These are phyloP conservation scores for Pantherophis guttatus DNA, from an alignment of 2,113 vertebrate species.

Conservation along the genomic window DNA sequence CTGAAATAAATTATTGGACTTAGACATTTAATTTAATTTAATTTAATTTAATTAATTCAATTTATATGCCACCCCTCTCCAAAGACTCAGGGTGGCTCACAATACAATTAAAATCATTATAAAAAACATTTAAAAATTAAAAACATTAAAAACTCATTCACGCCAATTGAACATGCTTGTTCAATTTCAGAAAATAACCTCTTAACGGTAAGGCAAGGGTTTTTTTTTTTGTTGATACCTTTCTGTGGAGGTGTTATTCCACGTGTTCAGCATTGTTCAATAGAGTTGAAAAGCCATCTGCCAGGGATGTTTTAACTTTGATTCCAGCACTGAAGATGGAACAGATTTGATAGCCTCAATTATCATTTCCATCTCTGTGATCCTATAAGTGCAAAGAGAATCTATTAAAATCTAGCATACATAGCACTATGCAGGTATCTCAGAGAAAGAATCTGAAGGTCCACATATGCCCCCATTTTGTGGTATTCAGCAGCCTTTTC, in stretches of 20 bases:
- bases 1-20: no score
- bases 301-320: neutral
- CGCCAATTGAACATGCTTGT: neutral
- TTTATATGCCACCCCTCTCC: no score
- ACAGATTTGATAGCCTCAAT: neutral
- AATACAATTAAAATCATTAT: no score
- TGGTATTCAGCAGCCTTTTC: neutral
- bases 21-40: no score
- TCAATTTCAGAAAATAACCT: neutral
- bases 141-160: no score
- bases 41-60: no score
- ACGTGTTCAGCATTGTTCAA: neutral
- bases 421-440: neutral
- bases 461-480: neutral
- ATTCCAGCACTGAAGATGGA: neutral
- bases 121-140: no score
- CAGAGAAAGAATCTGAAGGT: neutral
- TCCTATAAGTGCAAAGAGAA: neutral
- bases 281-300: neutral
- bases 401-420: neutral
- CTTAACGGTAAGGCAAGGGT: no score
- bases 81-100: no score
- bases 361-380: neutral
- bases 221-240: neutral
- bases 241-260: neutral